Evolutionary conservation across 2,888 invertebrate species (phyloP).

Genomic region (Lasius platythorax): DNA sequence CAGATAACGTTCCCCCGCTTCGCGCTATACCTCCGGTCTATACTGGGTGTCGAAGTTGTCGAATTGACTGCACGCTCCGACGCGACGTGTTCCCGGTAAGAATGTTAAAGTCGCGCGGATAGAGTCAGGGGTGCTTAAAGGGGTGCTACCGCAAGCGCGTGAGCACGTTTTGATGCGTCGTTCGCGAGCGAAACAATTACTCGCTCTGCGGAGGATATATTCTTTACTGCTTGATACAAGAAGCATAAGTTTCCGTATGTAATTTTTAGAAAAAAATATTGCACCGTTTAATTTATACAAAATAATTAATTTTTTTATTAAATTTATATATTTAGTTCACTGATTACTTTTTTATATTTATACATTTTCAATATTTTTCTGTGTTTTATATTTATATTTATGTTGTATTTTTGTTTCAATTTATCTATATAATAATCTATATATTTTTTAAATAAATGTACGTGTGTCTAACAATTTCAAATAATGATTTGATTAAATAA

Average conservation of each 20-base stretch:
- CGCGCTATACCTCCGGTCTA: constrained; percentile 68
- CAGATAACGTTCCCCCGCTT: constrained; percentile 83
- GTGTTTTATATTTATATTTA: neutral
- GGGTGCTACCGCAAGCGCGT: constrained; percentile 24
- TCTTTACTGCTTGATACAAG: neutral
- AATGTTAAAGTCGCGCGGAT: constrained; percentile 49
- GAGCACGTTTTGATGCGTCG: neutral
- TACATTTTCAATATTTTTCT: neutral
- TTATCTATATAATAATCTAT: neutral
- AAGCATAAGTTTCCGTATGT: neutral
- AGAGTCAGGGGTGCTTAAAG: constrained; percentile 31
- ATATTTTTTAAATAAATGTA: neutral
- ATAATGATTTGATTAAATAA: neutral
- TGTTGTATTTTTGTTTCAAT: neutral
- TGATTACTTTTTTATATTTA: neutral
- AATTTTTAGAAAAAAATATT: neutral
- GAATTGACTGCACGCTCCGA: constrained; percentile 70
- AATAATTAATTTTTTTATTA: neutral
- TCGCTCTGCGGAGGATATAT: neutral
- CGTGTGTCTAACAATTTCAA: neutral
- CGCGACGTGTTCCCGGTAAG: constrained; percentile 47
- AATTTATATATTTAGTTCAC: neutral
- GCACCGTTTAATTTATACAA: neutral
- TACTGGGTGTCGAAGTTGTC: constrained; percentile 80
- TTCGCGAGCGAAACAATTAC: neutral